These are phyloP conservation scores for Acrocephalus kingi DNA, from an alignment of 2,113 vertebrate species.

Conservation along the genomic window DNA sequence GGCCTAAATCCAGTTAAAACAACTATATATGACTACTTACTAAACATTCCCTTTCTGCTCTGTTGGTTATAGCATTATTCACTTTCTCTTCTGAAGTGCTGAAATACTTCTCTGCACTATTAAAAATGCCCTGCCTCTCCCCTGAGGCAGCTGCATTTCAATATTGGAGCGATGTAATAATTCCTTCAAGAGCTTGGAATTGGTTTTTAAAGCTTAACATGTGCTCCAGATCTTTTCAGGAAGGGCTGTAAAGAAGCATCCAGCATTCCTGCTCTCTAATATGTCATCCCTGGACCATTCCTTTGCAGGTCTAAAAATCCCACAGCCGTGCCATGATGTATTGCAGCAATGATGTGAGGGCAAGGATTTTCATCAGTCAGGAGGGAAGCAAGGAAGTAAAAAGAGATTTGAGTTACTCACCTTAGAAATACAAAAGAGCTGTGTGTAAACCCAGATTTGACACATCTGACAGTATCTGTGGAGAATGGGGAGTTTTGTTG, in stretches of 20 bases:
- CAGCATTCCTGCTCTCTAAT: background rate
- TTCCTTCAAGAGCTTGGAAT: background rate
- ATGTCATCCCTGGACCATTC: background rate
- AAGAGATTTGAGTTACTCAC: background rate
- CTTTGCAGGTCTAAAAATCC: background rate
- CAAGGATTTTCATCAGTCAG: background rate
- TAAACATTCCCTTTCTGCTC: slow-evolving; percentile 33
- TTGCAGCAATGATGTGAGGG: background rate
- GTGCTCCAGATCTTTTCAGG: background rate
- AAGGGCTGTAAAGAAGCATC: background rate
- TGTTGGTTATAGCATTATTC: slow-evolving; percentile 19
- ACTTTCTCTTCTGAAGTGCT: slow-evolving; percentile 10
- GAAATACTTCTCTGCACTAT: background rate
- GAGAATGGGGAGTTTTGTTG: background rate
- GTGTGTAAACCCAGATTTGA: background rate
- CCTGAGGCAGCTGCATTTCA: background rate
- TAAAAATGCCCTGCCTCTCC: background rate
- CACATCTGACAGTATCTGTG: background rate
- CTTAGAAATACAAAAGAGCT: background rate
- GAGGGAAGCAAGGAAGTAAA: background rate
- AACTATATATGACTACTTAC: background rate
- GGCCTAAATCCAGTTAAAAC: slow-evolving; percentile 18
- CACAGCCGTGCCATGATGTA: background rate
- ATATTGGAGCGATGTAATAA: background rate
- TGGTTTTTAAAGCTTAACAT: background rate